phyloP scores from a whole-genome alignment of 2,797 vertebrate species.

The Cirrhinus molitorella region DNA sequence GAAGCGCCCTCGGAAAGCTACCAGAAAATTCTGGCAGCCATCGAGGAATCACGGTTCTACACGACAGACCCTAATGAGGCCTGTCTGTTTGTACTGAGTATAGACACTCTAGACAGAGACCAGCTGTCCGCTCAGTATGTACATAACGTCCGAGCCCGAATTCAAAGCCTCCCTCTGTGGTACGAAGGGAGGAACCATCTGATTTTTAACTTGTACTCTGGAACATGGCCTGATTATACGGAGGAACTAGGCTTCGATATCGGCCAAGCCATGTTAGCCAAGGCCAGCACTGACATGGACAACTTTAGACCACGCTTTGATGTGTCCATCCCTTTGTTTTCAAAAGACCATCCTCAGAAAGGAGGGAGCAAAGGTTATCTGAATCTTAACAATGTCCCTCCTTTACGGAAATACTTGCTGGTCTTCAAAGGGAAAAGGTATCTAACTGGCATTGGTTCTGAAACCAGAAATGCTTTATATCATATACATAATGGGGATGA shows the following conservation, averaged over 20 bases:
- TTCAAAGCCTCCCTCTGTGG: conserved; percentile 82
- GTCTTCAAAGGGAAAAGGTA: conserved; percentile 88
- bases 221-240: conserved; percentile 85
- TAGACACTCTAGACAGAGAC: conserved; percentile 85
- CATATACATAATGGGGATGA: conserved; percentile 84
- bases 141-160: conserved; percentile 76
- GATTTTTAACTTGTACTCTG: conserved; percentile 85
- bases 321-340: conserved; percentile 84
- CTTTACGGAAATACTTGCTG: conserved; percentile 81
- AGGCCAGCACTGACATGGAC: conserved; percentile 81
- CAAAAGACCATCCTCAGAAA: conserved; percentile 82
- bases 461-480: conserved; percentile 86
- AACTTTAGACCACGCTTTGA: conserved; percentile 83
- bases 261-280: conserved; percentile 84
- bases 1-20: conserved; percentile 81
- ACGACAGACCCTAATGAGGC: conserved; percentile 77
- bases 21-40: conserved; percentile 80
- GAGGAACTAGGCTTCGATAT: conserved; percentile 84
- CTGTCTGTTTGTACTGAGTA: conserved; percentile 80
- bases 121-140: conserved; percentile 81
- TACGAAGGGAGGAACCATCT: conserved; percentile 84
- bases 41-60: conserved; percentile 81
- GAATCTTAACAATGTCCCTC: conserved; percentile 74
- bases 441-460: conserved; percentile 84
- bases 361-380: conserved; percentile 74